Evolutionary conservation across 2,797 vertebrate genomes (phyloP), one percentile per base, ranked within the genome.

Genomic region (Fistularia tabacaria): DNA sequence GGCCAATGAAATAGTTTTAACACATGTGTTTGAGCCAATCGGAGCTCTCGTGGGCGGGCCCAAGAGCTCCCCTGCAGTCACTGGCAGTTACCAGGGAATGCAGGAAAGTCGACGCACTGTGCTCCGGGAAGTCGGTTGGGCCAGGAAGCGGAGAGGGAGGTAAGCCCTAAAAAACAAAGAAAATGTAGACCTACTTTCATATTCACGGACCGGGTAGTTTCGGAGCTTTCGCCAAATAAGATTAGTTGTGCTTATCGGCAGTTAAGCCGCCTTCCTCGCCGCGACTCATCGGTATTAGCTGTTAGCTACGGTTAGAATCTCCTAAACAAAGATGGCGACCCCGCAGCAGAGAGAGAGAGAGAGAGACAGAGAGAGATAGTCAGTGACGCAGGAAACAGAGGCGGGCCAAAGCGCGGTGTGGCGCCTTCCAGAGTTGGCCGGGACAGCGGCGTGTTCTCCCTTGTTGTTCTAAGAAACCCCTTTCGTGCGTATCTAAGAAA

Each of bases 311-410:
- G 10, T 70, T 76, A 83, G 78, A 76, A 53, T 12, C 40, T 12
- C 74, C 68, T 64, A 67, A 80, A 64, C 75, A 79, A 90, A 90
- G 77, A 90, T 90, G 88, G 88, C 86, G 77, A 37, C 67, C n/a
- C 14, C 9, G 1, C 38, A 49, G 58, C 49, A 13, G 59, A 57
- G 58, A 3, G 53, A 13, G 59, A 57, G 61, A 3, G n/a, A n/a
- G n/a, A n/a, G n/a, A n/a, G n/a, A n/a, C n/a, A n/a, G n/a, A n/a
- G n/a, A n/a, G n/a, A n/a, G n/a, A n/a, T n/a, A n/a, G n/a, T n/a
- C 51, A 59, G 67, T 87, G 87, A 87, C 86, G 87, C 83, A 71
- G 69, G 15, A 7, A 36, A 15, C 51, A 79, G 84, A 85, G 85
- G 86, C 82, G 85, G 84, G 82, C 54, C 71, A 1, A 62, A 54